Base-by-base conservation (phyloP, 2,113 vertebrate genomes). In the Egretta garzetta region DNA sequence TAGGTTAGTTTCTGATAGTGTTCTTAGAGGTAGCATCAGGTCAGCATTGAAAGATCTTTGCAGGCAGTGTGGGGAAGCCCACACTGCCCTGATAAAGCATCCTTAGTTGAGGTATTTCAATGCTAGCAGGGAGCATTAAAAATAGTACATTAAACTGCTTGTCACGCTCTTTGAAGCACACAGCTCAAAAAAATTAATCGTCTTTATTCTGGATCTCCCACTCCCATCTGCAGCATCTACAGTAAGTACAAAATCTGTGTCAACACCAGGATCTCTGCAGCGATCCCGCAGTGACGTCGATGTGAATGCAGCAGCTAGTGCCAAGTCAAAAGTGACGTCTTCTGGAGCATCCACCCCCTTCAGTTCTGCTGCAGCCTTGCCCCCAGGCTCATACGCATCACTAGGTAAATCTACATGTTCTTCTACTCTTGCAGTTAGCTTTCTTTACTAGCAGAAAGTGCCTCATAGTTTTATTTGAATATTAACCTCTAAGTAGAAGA, bases 211-310 rank as follows among this genome's bases (percentile, higher is more conserved):
- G 85, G 73, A 80, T 97, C 96, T 96, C 56, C 88, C 33, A 97
- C 77, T 77, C 49, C 94, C 94, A 87, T 94, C 81, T 93, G 73
- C 97, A 99, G 99, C 98, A 97, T 99, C 99, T 91, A 98, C 99
- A 79, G 98, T 99, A 91, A 98, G 98, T 96, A 97, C 98, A 96
- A 98, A 99, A 97, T 98, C 98, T 33, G 95, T 98, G 45, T 98
- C 99, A 27, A 98, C 99, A 3, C 98, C 99, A 4, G 99, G 99
- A 66, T 99, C 99, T 80, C 99, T 99, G 67, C 99, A 99, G 96
- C 99, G 99, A 23, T 99, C 99, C 92, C 99, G 99, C 63, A 99
- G 99, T 33, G 99, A 99, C 95, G 98, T 99, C 19, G 99, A 99
- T 4, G 99, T 99, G 76, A 99, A 99, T 14, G 99, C 99, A 23